phyloP scores from a whole-genome alignment of 2,113 vertebrate species.

The Charina bottae region DNA sequence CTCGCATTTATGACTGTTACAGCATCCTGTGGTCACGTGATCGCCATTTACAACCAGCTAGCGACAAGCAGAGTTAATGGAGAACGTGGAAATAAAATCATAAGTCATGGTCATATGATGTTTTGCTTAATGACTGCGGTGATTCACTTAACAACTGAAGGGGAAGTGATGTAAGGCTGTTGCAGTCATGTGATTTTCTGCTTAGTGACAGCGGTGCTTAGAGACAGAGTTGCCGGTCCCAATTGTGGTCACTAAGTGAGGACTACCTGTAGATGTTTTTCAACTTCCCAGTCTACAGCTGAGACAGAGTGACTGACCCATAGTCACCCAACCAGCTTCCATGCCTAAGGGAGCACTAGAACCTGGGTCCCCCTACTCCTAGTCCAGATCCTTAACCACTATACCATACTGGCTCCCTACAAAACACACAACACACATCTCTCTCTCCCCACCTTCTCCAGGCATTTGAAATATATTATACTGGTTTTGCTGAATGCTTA shows the following conservation, averaged over 20 bases:
- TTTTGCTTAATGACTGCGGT: not conserved
- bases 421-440: not conserved
- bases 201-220: not conserved
- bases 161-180: not conserved
- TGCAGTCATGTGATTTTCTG: not conserved
- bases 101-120: not conserved
- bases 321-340: not conserved
- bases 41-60: not conserved
- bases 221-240: not conserved
- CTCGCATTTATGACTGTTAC: not conserved
- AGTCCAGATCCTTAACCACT: not conserved
- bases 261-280: too few species aligned
- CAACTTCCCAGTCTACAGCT: not conserved
- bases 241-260: not conserved
- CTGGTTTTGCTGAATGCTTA: too few species aligned
- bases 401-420: not conserved
- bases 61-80: not conserved
- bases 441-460: too few species aligned
- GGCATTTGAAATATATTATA: too few species aligned
- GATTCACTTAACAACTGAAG: not conserved
- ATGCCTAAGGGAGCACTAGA: not conserved
- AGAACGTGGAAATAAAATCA: not conserved
- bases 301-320: not conserved
- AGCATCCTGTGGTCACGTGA: not conserved
- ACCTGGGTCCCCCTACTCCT: not conserved